Evolutionary conservation across 2,888 invertebrate species (phyloP).

Genomic region (Heliothis peltigera): DNA sequence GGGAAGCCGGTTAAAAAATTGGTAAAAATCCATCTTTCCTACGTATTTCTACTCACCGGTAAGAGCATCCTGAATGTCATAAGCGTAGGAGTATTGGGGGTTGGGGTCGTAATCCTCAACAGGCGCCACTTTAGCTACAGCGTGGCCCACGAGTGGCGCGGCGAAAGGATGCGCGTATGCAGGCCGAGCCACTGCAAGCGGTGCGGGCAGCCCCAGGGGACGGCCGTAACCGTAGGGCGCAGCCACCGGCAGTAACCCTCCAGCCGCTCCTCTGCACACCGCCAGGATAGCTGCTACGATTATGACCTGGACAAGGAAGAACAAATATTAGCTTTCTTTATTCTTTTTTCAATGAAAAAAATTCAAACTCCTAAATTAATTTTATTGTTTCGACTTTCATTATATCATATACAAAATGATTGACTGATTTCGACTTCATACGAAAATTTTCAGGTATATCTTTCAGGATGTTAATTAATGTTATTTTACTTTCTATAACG

Average conservation of each 20-base stretch:
- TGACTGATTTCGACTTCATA: no score
- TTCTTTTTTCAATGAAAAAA: background rate
- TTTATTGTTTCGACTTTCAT: no score
- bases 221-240: conserved; percentile 76
- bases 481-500: no score
- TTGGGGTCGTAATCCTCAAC: conserved; percentile 90
- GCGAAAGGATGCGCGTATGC: conserved; percentile 52
- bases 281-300: conserved; percentile 77
- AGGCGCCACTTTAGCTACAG: conserved; percentile 80
- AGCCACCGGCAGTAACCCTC: conserved; percentile 73
- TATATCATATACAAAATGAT: no score
- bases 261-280: conserved; percentile 75
- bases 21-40: no score
- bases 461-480: no score
- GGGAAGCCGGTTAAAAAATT: no score
- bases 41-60: conserved; percentile 86
- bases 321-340: background rate
- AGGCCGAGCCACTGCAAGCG: conserved; percentile 77
- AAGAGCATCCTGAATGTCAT: conserved; percentile 92
- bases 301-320: conserved; percentile 69
- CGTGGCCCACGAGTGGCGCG: conserved; percentile 69
- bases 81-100: conserved; percentile 92
- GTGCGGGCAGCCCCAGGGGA: conserved; percentile 70
- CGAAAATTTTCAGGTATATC: no score
- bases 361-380: no score